phyloP scores from a whole-genome alignment of 2,113 vertebrate genomes.

The Paratilapia polleni region DNA sequence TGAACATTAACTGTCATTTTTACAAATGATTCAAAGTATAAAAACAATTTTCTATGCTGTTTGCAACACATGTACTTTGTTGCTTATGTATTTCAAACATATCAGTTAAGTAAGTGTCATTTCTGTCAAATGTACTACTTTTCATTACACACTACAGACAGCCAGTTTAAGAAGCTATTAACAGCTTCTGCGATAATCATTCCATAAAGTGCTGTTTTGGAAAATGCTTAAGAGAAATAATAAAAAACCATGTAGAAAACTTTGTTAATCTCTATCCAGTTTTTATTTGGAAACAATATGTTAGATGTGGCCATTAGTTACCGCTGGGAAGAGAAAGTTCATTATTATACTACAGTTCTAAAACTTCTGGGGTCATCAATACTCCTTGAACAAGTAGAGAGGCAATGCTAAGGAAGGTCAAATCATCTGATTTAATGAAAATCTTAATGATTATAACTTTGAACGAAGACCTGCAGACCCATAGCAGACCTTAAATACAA shows the following conservation, averaged over 20 bases:
- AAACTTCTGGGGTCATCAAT: not conserved
- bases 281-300: not conserved
- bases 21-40: no score
- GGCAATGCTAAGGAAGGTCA: not conserved
- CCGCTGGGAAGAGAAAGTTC: not conserved
- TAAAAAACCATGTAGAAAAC: not conserved
- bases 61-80: not conserved
- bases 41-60: not conserved
- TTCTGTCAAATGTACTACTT: not conserved
- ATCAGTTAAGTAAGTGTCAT: not conserved
- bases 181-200: not conserved
- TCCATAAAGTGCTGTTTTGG: not conserved
- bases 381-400: not conserved
- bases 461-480: no score
- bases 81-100: not conserved
- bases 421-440: not conserved
- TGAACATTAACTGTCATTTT: no score
- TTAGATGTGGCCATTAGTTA: not conserved
- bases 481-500: no score
- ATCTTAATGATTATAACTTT: not conserved
- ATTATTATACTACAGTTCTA: not conserved
- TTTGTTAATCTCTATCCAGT: not conserved
- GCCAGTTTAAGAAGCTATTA: not conserved
- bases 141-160: not conserved
- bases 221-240: no score